phyloP scores from a whole-genome alignment of 2,797 vertebrate species.

The Chelidonichthys spinosus region DNA sequence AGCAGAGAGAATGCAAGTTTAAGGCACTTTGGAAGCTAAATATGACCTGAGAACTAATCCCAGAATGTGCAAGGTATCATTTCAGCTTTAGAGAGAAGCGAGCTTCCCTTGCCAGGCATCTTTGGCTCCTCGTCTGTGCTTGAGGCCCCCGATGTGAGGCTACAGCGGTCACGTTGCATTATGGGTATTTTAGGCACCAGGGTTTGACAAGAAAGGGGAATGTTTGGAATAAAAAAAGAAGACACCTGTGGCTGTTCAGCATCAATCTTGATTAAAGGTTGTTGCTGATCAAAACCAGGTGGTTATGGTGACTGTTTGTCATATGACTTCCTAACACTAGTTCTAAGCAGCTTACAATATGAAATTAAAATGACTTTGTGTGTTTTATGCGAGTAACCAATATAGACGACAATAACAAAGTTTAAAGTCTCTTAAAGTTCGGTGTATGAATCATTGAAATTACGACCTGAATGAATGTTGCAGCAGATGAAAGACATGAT shows the following conservation, averaged over 20 bases:
- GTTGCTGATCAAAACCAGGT: too few species aligned
- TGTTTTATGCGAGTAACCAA: too few species aligned
- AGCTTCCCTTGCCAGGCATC: background rate
- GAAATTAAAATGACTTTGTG: too few species aligned
- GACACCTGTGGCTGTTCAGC: background rate
- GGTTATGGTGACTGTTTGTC: too few species aligned
- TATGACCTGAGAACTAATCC: background rate
- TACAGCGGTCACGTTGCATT: background rate
- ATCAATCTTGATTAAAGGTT: background rate
- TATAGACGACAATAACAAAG: too few species aligned
- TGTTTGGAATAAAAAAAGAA: background rate
- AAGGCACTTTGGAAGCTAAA: background rate
- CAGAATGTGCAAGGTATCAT: background rate
- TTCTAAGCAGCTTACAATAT: too few species aligned
- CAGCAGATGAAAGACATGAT: background rate
- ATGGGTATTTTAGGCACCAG: background rate
- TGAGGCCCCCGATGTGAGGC: background rate
- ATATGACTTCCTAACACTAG: too few species aligned
- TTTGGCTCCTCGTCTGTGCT: background rate
- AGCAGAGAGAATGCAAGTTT: too few species aligned
- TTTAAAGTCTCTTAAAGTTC: background rate
- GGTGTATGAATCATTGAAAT: background rate
- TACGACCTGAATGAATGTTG: background rate
- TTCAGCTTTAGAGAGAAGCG: background rate
- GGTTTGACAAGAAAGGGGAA: background rate